These are phyloP conservation scores for Onychostruthus taczanowskii DNA, from an alignment of 2,113 vertebrate genomes.

Conservation along the genomic window DNA sequence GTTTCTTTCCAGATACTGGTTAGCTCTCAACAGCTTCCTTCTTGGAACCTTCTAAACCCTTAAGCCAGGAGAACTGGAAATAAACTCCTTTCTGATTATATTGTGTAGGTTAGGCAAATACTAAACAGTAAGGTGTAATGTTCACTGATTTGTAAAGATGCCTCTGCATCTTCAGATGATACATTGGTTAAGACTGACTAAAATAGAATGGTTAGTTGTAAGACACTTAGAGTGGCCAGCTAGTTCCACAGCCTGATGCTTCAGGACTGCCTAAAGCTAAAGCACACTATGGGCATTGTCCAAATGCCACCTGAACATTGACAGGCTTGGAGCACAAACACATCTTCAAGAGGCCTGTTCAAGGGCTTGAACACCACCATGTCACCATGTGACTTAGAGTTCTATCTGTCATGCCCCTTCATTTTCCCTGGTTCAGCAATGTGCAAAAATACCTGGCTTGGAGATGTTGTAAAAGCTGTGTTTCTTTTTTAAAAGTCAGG, in stretches of 20 bases:
- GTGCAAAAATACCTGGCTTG: background rate
- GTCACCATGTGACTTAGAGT: rapidly evolving
- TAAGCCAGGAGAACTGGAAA: background rate
- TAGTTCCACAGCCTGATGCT: background rate
- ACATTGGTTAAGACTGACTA: background rate
- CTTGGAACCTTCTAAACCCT: background rate
- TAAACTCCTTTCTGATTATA: background rate
- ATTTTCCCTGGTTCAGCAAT: background rate
- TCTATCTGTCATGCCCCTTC: background rate
- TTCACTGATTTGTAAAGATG: background rate
- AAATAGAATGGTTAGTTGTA: background rate
- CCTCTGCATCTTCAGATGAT: background rate
- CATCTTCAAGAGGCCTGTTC: background rate
- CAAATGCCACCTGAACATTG: background rate
- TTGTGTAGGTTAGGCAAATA: background rate
- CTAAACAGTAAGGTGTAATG: background rate
- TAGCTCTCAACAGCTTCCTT: background rate
- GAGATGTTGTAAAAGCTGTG: background rate
- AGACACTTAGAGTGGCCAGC: background rate
- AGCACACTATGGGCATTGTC: background rate
- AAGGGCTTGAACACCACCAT: background rate
- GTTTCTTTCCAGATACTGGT: background rate
- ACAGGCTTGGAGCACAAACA: background rate
- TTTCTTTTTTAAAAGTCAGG: background rate
- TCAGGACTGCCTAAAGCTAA: background rate